These are phyloP conservation scores for Ceratina japonica DNA, from an alignment of 1,140 invertebrate genomes.

Conservation along the genomic window DNA sequence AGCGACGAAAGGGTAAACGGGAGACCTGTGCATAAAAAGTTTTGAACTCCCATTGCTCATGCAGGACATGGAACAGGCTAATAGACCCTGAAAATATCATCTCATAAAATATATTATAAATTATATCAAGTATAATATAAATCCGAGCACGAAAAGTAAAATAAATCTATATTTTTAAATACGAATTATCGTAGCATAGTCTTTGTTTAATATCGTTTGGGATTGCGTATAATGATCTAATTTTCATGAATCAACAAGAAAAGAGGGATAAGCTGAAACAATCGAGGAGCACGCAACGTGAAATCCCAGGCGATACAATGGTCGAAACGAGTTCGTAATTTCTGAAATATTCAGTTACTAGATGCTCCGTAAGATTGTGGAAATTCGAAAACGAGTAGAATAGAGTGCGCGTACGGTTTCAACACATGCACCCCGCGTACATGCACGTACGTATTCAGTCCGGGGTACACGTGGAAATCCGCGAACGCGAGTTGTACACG, in stretches of 20 bases:
- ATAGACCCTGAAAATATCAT: no score
- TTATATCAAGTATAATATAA: no score
- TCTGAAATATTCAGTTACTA: slow-evolving; percentile 16
- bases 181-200: no score
- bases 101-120: no score
- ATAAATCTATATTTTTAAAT: no score
- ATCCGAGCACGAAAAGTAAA: no score
- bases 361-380: slow-evolving; percentile 31
- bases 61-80: no score
- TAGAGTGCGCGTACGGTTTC: not conserved
- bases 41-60: not conserved
- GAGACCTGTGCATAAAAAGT: not conserved
- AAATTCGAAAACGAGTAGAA: slow-evolving; percentile 30
- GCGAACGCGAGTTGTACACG: slow-evolving; percentile 37
- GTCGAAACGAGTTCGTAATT: not conserved
- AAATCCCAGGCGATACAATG: slow-evolving; percentile 2
- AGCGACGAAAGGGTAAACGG: not conserved
- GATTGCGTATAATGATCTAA: not conserved
- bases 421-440: not conserved
- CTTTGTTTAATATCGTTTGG: no score
- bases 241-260: not conserved
- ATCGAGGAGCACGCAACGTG: not conserved
- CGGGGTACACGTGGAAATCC: slow-evolving; percentile 40
- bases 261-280: not conserved
- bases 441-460: not conserved